Evolutionary conservation across 2,797 vertebrate genomes (phyloP), one percentile per base, ranked within the genome.

Genomic region (Alectoris magna): DNA sequence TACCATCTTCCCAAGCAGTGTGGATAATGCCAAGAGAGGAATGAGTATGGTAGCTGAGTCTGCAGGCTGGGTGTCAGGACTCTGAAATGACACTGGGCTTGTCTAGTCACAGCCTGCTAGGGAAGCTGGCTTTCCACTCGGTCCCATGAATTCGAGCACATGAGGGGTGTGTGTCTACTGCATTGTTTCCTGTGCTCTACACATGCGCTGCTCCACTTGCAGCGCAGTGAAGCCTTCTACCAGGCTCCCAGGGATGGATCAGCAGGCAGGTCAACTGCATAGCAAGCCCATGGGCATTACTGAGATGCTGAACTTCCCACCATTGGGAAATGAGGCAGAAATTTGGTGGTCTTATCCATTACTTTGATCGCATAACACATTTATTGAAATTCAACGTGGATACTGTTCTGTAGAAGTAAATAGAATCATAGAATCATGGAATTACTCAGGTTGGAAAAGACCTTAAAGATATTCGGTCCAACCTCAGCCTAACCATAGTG

Each of bases 131-230:
- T 88, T 78, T 23, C 41, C 17, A 41, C 14, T 4, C 8, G 75
- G 23, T 13, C 3, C 13, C 2, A 7, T n/a, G 55, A 56, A 13
- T n/a, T 56, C 31, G n/a, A 21, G 55, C 55, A 56, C 19, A 3
- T 14, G 24, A 68, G 10, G 10, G 70, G 51, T 44, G 24, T 1
- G 0, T 7, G 8, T 60, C 34, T 67, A 22, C 15, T 56, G 7
- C 48, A 11, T 62, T 24, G 26, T 87, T 78, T 68, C 23, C 18
- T 58, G 38, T 72, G 41, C 9, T 5, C 3, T 22, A 31, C 4
- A 9, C 8, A 0, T 0, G 0, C 27, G 23, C 14, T 56, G 7
- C 38, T 80, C 39, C 51, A 19, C 67, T 74, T 38, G 53, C 18
- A 72, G 21, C 44, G 21, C 6, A 0, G 4, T 26, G 55, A 31